Base-by-base conservation (phyloP, 2,888 invertebrate genomes). In the Campaea margaritaria region DNA sequence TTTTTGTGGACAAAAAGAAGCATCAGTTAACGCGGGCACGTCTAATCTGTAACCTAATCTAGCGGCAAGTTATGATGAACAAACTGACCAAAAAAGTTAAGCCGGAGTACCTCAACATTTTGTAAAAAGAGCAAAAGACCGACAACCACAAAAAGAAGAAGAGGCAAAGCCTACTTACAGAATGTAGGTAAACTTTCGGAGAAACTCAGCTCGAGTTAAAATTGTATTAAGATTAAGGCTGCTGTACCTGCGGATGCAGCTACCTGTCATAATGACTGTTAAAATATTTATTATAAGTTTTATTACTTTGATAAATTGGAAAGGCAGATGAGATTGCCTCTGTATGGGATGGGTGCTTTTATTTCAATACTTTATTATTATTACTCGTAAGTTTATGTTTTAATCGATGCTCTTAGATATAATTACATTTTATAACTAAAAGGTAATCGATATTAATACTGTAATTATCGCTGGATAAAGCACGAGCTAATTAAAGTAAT, bases 81-180 rank as follows among this genome's bases (percentile, higher is more conserved):
- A 74, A 75, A 70, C 73, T 69, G 70, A 70, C 70, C 64, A 69
- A 72, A 69, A 68, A 71, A 69, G 47, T 45, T 72, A 69, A 71
- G 58, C 59, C 58, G 67, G 74, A 73, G 65, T 62, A 53, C 42
- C 45, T 63, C 62, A 36, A 51, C 52, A 67, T 67, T 75, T 75
- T 72, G 68, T 74, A 67, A 72, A 67, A 71, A 67, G 62, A 61
- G 21, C 44, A 65, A 73, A 69, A 69, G 63, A 68, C 41, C 53
- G 38, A 50, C 68, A 65, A 65, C 55, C 62, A 68, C 41, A 73
- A 76, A 69, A 81, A 77, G 81, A 80, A 76, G 70, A 64, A 57
- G 72, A 69, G n/a, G 60, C 68, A 69, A 74, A 78, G 72, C 80
- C 82, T 75, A 83, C 82, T 82, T 83, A 76, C 65, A 57, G 72